Conservation (phyloP, 1,140 invertebrate genomes). For the Diachasma alloeum region DNA sequence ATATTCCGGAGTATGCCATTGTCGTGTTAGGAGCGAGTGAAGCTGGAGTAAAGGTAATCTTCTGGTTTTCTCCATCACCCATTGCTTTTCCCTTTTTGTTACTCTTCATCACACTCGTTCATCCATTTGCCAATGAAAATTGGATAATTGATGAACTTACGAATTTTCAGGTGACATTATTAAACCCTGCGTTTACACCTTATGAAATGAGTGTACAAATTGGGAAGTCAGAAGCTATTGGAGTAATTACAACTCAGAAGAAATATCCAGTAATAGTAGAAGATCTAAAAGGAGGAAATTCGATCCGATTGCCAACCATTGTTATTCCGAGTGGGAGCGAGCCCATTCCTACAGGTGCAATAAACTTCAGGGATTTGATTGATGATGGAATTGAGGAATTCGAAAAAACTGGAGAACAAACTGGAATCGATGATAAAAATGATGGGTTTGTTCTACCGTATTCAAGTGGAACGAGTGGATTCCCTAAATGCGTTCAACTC, state of each 20-base stretch:
- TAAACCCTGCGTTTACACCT: not conserved
- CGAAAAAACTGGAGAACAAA: too few relatives aligned
- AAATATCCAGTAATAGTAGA: not conserved
- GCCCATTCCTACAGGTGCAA: conserved; percentile 52
- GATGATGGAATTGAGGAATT: conserved; percentile 36
- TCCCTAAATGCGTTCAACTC: conserved; percentile 87
- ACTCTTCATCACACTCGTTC: too few relatives aligned
- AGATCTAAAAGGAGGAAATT: not conserved
- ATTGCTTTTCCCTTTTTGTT: not conserved
- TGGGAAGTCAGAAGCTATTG: not conserved
- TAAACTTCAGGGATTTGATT: conserved; percentile 62
- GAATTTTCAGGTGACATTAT: not conserved
- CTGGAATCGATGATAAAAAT: conserved; percentile 53
- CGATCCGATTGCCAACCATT: not conserved
- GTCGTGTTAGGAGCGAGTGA: conserved; percentile 71
- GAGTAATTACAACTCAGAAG: not conserved
- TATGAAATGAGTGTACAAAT: not conserved
- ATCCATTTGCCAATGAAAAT: not conserved
- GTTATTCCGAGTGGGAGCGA: not conserved
- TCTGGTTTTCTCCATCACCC: not conserved
- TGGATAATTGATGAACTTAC: not conserved
- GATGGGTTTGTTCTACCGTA: conserved; percentile 69
- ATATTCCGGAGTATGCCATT: conserved; percentile 77
- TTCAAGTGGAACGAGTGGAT: conserved; percentile 88
- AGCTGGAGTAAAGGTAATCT: conserved; percentile 70